Conservation (phyloP, 2,888 invertebrate species). For the Ectemnius continuus region DNA sequence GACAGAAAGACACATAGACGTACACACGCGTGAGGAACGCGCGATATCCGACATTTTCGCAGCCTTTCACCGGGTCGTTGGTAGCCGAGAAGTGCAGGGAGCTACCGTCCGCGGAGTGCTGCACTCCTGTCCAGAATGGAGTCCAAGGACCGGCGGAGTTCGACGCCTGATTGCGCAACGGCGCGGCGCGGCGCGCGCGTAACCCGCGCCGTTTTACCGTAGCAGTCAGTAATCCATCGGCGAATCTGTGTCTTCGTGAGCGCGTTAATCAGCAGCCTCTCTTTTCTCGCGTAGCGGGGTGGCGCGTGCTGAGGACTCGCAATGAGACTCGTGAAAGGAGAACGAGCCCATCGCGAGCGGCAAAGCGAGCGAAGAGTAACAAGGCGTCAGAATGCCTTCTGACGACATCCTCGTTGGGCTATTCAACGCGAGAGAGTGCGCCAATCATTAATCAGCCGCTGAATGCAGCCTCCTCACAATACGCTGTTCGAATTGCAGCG, state of each 20-base stretch:
- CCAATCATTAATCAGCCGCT: background rate
- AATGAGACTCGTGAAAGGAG: constrained; percentile 46
- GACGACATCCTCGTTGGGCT: background rate
- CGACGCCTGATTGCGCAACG: constrained; percentile 55
- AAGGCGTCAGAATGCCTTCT: background rate
- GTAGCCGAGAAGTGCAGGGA: constrained; percentile 22
- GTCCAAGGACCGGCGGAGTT: constrained; percentile 59
- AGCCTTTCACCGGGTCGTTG: constrained; percentile 61
- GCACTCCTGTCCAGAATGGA: constrained; percentile 61
- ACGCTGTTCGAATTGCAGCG: too few relatives aligned
- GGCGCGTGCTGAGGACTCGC: constrained; percentile 15
- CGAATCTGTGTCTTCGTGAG: constrained; percentile 25
- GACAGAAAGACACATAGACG: background rate
- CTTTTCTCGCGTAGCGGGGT: constrained; percentile 12
- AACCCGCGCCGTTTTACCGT: constrained; percentile 42
- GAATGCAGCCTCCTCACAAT: background rate
- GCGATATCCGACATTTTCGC: constrained; percentile 63
- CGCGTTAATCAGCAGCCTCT: background rate
- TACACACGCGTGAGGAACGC: background rate
- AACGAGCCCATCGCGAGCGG: constrained; percentile 25
- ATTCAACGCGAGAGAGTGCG: background rate
- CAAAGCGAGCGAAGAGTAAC: background rate
- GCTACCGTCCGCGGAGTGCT: constrained; percentile 51
- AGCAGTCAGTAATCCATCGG: constrained; percentile 50
- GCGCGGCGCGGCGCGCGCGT: constrained; percentile 54